phyloP scores from a whole-genome alignment of 2,888 invertebrate species.

The Drosophila anomalata region DNA sequence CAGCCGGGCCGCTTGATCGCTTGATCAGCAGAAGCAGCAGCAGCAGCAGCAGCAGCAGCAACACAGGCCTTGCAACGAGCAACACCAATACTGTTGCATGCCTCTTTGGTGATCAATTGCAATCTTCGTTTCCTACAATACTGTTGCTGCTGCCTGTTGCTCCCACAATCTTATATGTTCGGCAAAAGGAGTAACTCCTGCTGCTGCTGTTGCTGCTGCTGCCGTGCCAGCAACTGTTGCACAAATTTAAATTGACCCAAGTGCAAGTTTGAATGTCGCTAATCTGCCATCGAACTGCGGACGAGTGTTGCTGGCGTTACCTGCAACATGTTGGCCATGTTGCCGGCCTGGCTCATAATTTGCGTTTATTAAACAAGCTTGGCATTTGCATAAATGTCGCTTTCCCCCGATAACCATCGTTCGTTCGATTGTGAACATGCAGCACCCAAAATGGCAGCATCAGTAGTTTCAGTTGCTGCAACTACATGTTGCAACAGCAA shows the following conservation, averaged over 20 bases:
- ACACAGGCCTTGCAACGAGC: constrained; percentile 28
- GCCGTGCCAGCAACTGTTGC: constrained; percentile 69
- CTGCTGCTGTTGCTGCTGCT: constrained; percentile 53
- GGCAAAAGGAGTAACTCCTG: constrained; percentile 25
- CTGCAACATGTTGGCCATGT: constrained; percentile 56
- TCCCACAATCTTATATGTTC: constrained; percentile 70
- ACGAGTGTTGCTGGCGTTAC: constrained; percentile 31
- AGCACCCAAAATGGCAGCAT: constrained; percentile 23
- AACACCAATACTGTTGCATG: constrained; percentile 17
- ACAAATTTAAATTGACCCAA: constrained; percentile 81
- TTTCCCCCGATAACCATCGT: constrained; percentile 58
- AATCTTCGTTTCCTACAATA: constrained; percentile 51
- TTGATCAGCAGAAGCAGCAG: constrained; percentile 61
- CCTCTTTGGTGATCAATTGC: constrained; percentile 69
- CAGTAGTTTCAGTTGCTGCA: constrained; percentile 6
- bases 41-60: constrained; percentile 20
- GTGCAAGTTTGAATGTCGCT: constrained; percentile 77
- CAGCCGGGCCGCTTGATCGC: constrained; percentile 56
- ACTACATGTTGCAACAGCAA: constrained; percentile 16
- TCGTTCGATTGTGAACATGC: constrained; percentile 25
- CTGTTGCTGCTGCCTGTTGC: constrained; percentile 57
- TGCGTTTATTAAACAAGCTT: constrained; percentile 76
- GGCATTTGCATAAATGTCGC: constrained; percentile 71
- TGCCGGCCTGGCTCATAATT: constrained; percentile 66
- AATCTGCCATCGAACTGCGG: constrained; percentile 61